Evolutionary conservation across 2,888 invertebrate species (phyloP), one percentile per base, ranked within the genome.

Genomic region (Tanytarsus gracilentus): DNA sequence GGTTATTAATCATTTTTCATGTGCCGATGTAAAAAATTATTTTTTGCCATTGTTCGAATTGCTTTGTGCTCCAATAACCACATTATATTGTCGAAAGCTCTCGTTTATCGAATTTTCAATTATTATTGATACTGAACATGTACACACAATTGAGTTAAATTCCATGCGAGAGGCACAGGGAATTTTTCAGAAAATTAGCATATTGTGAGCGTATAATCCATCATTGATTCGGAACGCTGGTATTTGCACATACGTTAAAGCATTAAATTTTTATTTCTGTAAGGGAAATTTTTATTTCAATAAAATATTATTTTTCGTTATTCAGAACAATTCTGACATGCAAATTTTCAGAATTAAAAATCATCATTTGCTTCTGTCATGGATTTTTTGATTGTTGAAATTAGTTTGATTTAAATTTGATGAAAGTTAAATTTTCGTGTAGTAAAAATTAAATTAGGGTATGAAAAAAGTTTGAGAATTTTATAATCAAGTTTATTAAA

Each of bases 161-260:
- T 21, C 18, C 40, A 40, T 40, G 14, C 21, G 40, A 16, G 8
- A 18, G 33, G 6, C 6, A 44, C 21, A 44, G 8, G n/a, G 23
- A 44, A 18, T 16, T 44, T 18, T 18, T n/a, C n/a, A n/a, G n/a
- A 18, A 44, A 23, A 44, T 44, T 44, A 44, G 44, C 44, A 44
- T 44, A 44, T 44, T 33, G 11, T 44, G 21, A 44, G 23, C 11
- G 23, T 44, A n/a, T n/a, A 44, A 44, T 44, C 44, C 44, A 44
- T 44, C 44, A 44, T 21, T n/a, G n/a, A n/a, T 36, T 36, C n/a
- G n/a, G 36, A 36, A 16, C 14, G 36, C 16, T 36, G 36, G 36
- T 36, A 36, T 36, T 36, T 36, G n/a, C 7, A 36, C 36, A 36
- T 36, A 2, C 21, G 23, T 18, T 44, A 18, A 16, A 44, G n/a